phyloP scores from a whole-genome alignment of 1,140 invertebrate genomes.

The Phenacoccus solenopsis region DNA sequence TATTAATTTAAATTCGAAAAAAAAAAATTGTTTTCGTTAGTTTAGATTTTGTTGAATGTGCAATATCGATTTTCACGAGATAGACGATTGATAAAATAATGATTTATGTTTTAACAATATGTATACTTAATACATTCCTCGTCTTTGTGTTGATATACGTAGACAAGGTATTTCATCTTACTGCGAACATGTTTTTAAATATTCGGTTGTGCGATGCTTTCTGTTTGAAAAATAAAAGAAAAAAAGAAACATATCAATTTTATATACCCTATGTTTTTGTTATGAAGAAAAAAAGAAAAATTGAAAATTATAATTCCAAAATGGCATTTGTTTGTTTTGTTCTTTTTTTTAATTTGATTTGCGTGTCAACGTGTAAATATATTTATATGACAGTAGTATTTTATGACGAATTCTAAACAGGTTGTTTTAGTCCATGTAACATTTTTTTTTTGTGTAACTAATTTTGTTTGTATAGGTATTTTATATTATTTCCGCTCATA shows the following conservation, averaged over 20 bases:
- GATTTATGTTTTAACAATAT: background rate
- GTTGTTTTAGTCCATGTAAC: background rate
- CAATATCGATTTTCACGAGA: background rate
- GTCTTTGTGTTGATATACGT: background rate
- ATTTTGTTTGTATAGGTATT: constrained; percentile 16
- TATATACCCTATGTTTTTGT: background rate
- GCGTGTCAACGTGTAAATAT: constrained; percentile 11
- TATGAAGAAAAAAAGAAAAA: background rate
- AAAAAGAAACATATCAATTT: constrained; percentile 12
- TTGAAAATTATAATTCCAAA: background rate
- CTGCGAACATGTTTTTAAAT: constrained; percentile 1
- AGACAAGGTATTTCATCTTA: constrained; percentile 2
- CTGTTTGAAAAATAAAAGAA: background rate
- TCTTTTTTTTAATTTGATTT: background rate
- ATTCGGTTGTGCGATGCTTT: constrained; percentile 13
- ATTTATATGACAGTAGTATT: constrained; percentile 15
- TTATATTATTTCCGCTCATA: constrained; percentile 10
- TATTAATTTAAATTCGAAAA: background rate
- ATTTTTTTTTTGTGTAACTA: constrained; percentile 5
- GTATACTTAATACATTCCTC: constrained; percentile 11
- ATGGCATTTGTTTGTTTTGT: background rate
- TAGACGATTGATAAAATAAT: background rate
- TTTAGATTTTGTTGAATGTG: background rate
- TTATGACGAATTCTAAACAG: background rate
- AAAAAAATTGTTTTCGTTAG: background rate